Conservation (phyloP, 2,797 vertebrate genomes). For the Enteromius afrohamiltoni region DNA sequence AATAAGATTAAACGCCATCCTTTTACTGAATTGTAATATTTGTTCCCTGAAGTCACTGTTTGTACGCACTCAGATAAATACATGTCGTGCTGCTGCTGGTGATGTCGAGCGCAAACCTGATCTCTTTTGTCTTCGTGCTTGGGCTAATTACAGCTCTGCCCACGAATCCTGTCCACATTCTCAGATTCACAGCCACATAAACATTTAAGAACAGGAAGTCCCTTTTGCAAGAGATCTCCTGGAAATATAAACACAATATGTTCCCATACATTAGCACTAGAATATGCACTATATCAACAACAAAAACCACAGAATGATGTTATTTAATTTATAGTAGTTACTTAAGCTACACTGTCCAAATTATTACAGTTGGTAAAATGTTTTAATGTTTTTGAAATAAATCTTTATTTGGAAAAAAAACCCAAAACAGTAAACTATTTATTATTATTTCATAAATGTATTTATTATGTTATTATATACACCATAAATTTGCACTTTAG, state of each 20-base stretch:
- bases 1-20: slow-evolving; percentile 7
- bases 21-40: slow-evolving; percentile 12
- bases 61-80: slow-evolving; percentile 7
- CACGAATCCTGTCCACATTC: slow-evolving; percentile 45
- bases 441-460: no score
- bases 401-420: no score
- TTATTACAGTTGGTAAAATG: neutral
- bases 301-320: neutral
- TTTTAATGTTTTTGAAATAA: no score
- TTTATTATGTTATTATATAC: no score
- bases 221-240: neutral
- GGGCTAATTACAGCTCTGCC: slow-evolving; percentile 62
- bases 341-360: neutral
- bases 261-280: neutral
- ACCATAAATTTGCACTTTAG: neutral
- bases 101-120: slow-evolving; percentile 16
- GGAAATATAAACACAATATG: neutral
- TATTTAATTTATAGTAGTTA: neutral
- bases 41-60: slow-evolving; percentile 13
- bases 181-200: slow-evolving; percentile 24
- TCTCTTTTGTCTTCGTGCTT: slow-evolving; percentile 58
- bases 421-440: no score
- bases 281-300: neutral
- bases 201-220: slow-evolving; percentile 23
- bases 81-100: neutral